These are phyloP conservation scores for Sarcophaga bullata DNA, from an alignment of 1,140 invertebrate species.

Conservation along the genomic window DNA sequence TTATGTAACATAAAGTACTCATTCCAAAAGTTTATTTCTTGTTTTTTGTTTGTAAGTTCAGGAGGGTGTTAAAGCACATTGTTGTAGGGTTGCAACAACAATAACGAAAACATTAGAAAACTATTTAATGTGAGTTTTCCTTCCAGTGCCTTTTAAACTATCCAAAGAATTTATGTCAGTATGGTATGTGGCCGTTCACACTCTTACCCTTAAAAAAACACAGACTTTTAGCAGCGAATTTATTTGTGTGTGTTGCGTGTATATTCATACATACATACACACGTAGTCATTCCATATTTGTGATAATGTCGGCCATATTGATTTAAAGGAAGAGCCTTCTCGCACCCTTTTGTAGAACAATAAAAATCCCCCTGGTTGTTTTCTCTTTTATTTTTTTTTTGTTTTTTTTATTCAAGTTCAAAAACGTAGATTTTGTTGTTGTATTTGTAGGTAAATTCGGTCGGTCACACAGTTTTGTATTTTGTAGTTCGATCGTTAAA, in stretches of 20 bases:
- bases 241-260: neutral
- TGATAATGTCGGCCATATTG: conserved; percentile 43
- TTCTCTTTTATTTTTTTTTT: neutral
- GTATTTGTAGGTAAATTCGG: neutral
- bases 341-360: conserved; percentile 40
- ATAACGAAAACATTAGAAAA: no score
- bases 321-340: conserved; percentile 36
- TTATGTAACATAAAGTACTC: no score
- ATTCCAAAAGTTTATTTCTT: no score
- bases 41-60: no score
- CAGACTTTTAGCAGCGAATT: neutral
- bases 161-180: neutral
- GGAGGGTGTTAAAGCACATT: no score
- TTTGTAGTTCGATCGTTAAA: conserved; percentile 28
- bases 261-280: neutral
- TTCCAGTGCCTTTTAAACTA: neutral
- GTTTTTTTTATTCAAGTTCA: neutral
- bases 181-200: neutral
- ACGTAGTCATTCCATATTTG: neutral
- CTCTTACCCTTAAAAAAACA: neutral
- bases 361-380: conserved; percentile 32
- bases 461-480: no score
- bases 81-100: no score
- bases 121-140: no score
- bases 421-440: neutral